A percentile compares a stretch with the other conserved stretches of the same genome.
These are phyloP conservation scores for Apis cerana DNA, from an alignment of 1,140 invertebrate genomes.

Conservation along the genomic window DNA sequence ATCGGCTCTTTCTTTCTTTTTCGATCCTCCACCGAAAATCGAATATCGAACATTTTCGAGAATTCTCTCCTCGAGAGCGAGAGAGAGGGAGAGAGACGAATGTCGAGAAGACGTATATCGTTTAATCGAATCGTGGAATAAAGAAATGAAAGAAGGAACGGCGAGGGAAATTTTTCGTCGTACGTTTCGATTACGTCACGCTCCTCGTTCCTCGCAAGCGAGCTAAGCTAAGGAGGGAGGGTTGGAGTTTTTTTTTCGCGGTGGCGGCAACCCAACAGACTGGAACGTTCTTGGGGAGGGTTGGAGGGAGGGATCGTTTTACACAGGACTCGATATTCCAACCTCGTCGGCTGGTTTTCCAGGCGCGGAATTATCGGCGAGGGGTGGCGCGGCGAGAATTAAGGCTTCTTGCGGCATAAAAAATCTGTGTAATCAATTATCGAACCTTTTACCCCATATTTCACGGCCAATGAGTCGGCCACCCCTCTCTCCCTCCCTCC, in stretches of 20 bases:
- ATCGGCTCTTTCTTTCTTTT: constrained; percentile 53
- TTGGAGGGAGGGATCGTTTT: constrained; percentile 36
- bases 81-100: too few relatives aligned
- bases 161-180: too few relatives aligned
- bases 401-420: constrained; percentile 80
- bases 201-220: not conserved
- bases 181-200: constrained; percentile 5
- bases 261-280: constrained; percentile 1
- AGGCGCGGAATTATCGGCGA: constrained; percentile 73
- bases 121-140: too few relatives aligned
- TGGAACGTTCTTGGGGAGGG: constrained; percentile 34
- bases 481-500: constrained; percentile 57
- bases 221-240: not conserved
- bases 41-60: too few relatives aligned
- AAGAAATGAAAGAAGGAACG: too few relatives aligned
- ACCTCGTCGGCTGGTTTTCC: constrained; percentile 73
- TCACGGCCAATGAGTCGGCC: constrained; percentile 79
- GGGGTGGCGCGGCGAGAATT: constrained; percentile 77
- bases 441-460: constrained; percentile 81
- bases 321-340: constrained; percentile 71
- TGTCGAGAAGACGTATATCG: too few relatives aligned
- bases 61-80: too few relatives aligned
- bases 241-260: not conserved
- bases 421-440: constrained; percentile 82
- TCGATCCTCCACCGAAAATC: constrained; percentile 38